Evolutionary conservation across 2,113 vertebrate genomes (phyloP).

Genomic region (Edolisoma coerulescens): DNA sequence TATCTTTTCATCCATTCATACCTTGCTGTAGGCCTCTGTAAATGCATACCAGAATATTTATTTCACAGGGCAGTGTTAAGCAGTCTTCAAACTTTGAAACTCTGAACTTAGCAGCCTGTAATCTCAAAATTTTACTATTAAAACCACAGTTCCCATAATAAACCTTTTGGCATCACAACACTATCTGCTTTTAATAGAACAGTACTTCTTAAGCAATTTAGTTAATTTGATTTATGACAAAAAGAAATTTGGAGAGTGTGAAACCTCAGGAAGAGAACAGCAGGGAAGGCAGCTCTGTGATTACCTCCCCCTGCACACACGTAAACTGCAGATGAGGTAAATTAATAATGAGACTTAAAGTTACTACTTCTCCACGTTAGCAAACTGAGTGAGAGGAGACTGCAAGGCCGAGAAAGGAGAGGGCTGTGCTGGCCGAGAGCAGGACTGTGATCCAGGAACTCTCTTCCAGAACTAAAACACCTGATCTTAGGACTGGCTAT

Average conservation of each 20-base stretch:
- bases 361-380: background rate
- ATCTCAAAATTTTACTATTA: background rate
- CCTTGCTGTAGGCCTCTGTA: background rate
- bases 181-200: conserved; percentile 25
- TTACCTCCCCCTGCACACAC: conserved; percentile 7
- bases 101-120: background rate
- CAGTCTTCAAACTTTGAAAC: background rate
- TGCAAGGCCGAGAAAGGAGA: background rate
- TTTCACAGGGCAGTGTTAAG: background rate
- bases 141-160: background rate
- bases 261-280: conserved; percentile 40
- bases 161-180: background rate
- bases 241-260: conserved; percentile 27
- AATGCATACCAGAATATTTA: background rate
- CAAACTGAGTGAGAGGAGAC: background rate
- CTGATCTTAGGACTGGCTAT: background rate
- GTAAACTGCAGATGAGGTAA: background rate
- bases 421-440: background rate
- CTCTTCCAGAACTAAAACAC: background rate
- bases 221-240: conserved; percentile 38
- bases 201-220: conserved; percentile 45
- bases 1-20: background rate
- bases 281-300: conserved; percentile 37
- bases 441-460: background rate
- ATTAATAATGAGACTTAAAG: background rate